Base-by-base conservation (phyloP, 2,797 vertebrate genomes). In the Thaleichthys pacificus region DNA sequence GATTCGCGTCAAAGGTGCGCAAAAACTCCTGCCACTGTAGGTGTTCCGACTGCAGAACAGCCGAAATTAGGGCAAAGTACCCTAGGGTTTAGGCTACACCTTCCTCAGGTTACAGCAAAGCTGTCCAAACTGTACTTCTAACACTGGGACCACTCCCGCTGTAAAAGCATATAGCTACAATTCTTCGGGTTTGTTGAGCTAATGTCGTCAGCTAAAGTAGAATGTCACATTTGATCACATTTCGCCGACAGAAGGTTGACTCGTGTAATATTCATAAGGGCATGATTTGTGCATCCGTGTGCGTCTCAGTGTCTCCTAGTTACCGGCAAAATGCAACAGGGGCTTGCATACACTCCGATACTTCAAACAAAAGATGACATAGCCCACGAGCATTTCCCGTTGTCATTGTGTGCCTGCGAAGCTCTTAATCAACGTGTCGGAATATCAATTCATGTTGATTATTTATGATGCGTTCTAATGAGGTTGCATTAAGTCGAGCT, bases 401-500 rank as follows among this genome's bases (percentile, higher is more conserved):
- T 73, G 68, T 70, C 51, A 64, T 80, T 82, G 84, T 86, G 71
- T 72, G 84, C 78, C 73, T 47, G 69, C 62, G 80, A 82, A 81
- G 86, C 71, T 81, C 79, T 78, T 85, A 84, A 84, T 87, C 80
- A 86, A 77, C 64, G 61, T 62, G 65, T 74, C 65, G 47, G 80
- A 78, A 74, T 83, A 84, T 88, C 80, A 85, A 78, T 88, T 87
- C 78, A 82, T 80, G 80, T 84, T 79, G 75, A 86, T 89, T 88
- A 86, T 89, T 90, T 86, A 82, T 86, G 84, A 82, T 80, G 81
- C 15, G 51, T 12, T 71, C 66, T 87, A 86, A 90, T 81, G 74
- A 83, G 79, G 78, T 71, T 85, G 49, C 63, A 69, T 78, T 86
- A 79, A 78, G 78, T 80, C 69, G 76, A 78, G 86, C 72, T 74